A percentile compares a stretch with the other conserved stretches of the same genome.
Evolutionary conservation across 2,888 invertebrate species (phyloP).

Genomic region (Willowsia nigromaculata): DNA sequence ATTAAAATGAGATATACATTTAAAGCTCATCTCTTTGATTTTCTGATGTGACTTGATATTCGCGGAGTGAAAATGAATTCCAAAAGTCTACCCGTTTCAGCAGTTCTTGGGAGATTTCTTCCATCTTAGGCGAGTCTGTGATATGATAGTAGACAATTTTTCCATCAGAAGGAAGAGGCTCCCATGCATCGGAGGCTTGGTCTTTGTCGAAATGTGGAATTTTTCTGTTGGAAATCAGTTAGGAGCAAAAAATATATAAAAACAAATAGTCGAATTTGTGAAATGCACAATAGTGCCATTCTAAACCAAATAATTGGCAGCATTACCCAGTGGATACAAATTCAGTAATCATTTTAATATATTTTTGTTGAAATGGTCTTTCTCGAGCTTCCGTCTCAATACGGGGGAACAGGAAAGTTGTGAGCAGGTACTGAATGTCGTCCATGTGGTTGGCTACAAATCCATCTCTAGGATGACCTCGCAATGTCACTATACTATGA

Average conservation of each 20-base stretch:
- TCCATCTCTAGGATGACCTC: conserved; percentile 61
- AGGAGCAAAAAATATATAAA: not conserved
- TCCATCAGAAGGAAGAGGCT: conserved; percentile 53
- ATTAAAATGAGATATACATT: not conserved
- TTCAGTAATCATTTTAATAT: conserved; percentile 53
- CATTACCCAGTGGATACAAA: conserved; percentile 67
- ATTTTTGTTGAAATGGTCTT: conserved; percentile 64
- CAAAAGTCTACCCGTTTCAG: conserved; percentile 62
- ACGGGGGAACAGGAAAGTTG: conserved; percentile 57
- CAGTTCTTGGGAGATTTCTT: conserved; percentile 48
- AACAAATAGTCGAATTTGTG: not conserved
- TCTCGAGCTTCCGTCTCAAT: conserved; percentile 50
- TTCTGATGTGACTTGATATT: conserved; percentile 35
- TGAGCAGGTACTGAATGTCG: conserved; percentile 70
- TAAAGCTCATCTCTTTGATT: conserved; percentile 55
- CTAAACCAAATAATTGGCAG: not conserved
- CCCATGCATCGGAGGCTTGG: conserved; percentile 36
- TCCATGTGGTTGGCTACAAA: conserved; percentile 74
- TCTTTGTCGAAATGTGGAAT: conserved; percentile 59
- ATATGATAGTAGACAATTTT: conserved; percentile 66
- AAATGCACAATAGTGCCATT: not conserved
- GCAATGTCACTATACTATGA: conserved; percentile 70
- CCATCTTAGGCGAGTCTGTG: conserved; percentile 57
- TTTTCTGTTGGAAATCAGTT: conserved; percentile 49
- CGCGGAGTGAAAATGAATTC: conserved; percentile 64